Conservation (phyloP, 2,113 vertebrate genomes). For the Neomonachus schauinslandi region DNA sequence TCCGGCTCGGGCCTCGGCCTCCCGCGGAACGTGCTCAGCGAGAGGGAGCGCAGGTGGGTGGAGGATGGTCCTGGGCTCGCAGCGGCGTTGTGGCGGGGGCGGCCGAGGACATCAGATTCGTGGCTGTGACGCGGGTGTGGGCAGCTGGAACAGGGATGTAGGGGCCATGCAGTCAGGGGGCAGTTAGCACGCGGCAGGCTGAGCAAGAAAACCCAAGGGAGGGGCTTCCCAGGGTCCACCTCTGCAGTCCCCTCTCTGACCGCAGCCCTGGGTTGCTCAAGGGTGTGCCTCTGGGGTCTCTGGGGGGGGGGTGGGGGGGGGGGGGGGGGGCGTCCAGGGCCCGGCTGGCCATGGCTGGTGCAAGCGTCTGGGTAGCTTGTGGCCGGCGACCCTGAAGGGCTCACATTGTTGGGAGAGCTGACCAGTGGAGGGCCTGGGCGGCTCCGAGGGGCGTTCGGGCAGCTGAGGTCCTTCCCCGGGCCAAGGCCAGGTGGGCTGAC, state of each 20-base stretch:
- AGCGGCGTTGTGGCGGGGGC: not conserved
- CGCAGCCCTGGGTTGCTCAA: rapidly evolving
- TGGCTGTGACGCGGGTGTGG: not conserved
- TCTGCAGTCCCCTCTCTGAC: not conserved
- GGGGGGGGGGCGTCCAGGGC: too few species aligned
- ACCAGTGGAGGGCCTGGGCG: not conserved
- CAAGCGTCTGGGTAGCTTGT: rapidly evolving
- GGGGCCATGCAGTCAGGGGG: rapidly evolving
- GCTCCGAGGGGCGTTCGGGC: not conserved
- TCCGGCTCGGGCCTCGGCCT: not conserved
- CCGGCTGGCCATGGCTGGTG: not conserved
- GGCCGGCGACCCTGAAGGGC: not conserved
- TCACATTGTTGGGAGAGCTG: not conserved
- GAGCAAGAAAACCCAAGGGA: not conserved
- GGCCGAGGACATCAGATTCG: too few species aligned
- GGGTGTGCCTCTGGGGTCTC: rapidly evolving
- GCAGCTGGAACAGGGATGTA: too few species aligned
- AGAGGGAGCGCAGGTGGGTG: conserved; percentile 82
- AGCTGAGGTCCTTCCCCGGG: too few species aligned
- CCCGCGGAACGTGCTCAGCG: conserved; percentile 77
- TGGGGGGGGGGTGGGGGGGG: too few species aligned
- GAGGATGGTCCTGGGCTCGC: not conserved
- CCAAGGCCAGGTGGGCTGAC: rapidly evolving
- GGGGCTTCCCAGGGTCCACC: too few species aligned
- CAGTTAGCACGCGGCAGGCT: rapidly evolving